These are phyloP conservation scores for Allolobophora icterica DNA, from an alignment of 2,888 invertebrate species.

Conservation along the genomic window DNA sequence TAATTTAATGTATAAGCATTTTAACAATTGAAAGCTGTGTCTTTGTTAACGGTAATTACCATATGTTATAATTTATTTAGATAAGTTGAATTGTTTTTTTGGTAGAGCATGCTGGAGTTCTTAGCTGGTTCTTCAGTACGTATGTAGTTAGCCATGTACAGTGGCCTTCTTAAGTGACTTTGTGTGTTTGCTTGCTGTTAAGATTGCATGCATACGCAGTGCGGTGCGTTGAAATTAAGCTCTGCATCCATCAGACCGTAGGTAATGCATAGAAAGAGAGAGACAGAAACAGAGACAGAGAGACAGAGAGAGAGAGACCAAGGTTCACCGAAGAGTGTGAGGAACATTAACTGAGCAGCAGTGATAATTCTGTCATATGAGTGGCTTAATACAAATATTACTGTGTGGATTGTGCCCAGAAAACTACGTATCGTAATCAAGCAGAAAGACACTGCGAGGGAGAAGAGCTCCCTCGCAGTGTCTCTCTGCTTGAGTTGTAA, in stretches of 20 bases:
- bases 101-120: background rate
- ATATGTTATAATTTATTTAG: too few relatives aligned
- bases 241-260: constrained; percentile 2
- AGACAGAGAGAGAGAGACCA: too few relatives aligned
- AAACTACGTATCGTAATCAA: background rate
- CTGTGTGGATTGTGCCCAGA: background rate
- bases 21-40: background rate
- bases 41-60: background rate
- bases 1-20: background rate
- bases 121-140: background rate
- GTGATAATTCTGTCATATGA: background rate
- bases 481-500: background rate
- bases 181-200: background rate
- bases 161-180: background rate
- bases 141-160: background rate
- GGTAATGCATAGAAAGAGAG: background rate
- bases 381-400: background rate
- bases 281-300: too few relatives aligned
- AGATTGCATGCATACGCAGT: background rate
- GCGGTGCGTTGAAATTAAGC: constrained; percentile 4
- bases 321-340: background rate
- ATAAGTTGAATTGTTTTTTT: background rate
- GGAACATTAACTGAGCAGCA: background rate
- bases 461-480: background rate
- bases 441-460: too few relatives aligned